Conservation (phyloP, 2,113 vertebrate species). For the Solenodon paradoxus region DNA sequence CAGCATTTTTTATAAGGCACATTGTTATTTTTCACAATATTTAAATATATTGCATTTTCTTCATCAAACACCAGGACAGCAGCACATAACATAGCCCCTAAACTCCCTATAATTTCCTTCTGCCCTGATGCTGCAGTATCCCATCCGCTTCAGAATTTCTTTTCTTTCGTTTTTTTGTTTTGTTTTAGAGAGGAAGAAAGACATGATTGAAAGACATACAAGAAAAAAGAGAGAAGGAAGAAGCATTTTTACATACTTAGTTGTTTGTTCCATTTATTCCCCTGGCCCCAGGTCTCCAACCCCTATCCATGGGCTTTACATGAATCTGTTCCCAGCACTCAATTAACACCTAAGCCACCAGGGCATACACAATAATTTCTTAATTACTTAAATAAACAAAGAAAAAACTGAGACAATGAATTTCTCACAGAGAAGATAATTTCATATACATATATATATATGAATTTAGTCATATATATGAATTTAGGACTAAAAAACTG, state of each 20-base stretch:
- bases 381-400: background rate
- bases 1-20: background rate
- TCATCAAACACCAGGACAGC: background rate
- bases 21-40: background rate
- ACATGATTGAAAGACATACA: too few relatives aligned
- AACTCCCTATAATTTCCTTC: background rate
- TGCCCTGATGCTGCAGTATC: background rate
- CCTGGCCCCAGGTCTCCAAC: too few relatives aligned
- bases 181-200: too few relatives aligned
- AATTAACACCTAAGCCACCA: too few relatives aligned
- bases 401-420: background rate
- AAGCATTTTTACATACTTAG: too few relatives aligned
- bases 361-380: too few relatives aligned
- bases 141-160: background rate
- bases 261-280: too few relatives aligned
- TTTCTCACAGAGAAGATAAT: background rate
- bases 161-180: too few relatives aligned
- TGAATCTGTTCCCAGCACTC: too few relatives aligned
- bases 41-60: background rate
- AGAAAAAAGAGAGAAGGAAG: too few relatives aligned
- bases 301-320: too few relatives aligned
- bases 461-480: too few relatives aligned
- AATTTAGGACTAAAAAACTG: background rate
- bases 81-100: background rate
- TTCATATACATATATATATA: background rate